Conservation (phyloP, 2,113 vertebrate genomes). For the Aix galericulata region DNA sequence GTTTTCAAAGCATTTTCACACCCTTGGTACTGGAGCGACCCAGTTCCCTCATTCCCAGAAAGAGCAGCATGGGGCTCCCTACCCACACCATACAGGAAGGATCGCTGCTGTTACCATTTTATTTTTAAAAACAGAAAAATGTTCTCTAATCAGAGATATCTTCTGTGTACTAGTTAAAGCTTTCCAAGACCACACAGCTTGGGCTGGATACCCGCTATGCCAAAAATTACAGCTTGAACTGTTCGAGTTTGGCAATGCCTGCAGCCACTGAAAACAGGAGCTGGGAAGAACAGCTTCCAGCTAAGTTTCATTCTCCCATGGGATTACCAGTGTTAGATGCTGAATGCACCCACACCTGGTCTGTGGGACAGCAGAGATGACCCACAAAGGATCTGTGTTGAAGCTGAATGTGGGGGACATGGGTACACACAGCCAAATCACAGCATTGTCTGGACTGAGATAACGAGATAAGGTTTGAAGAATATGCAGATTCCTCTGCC, state of each 20-base stretch:
- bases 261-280: neutral
- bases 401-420: neutral
- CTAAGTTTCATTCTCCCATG: neutral
- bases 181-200: neutral
- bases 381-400: too few relatives aligned
- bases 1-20: neutral
- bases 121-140: fast-evolving
- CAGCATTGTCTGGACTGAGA: neutral
- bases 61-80: neutral
- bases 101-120: neutral
- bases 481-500: neutral
- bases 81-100: neutral
- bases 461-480: neutral
- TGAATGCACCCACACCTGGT: neutral
- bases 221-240: neutral
- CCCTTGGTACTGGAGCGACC: neutral
- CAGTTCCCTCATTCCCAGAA: neutral
- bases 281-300: neutral
- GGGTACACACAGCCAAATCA: neutral
- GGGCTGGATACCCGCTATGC: neutral
- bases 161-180: neutral
- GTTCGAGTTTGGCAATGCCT: neutral
- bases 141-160: neutral
- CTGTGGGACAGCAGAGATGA: neutral
- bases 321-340: too few relatives aligned